phyloP scores from a whole-genome alignment of 2,888 invertebrate species.

The Drosophila leonis region DNA sequence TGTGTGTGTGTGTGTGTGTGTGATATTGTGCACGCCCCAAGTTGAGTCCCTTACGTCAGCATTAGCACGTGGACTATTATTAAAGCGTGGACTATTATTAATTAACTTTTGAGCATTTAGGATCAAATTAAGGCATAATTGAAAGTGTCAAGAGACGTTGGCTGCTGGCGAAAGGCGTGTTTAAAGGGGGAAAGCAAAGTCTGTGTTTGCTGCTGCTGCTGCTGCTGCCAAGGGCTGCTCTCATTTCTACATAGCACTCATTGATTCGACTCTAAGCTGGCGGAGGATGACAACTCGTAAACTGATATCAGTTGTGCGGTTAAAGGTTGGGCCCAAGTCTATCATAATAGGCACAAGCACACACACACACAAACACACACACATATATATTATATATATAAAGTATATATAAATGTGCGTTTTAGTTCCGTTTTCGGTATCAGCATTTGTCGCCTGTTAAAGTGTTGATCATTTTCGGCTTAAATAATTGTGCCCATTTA shows the following conservation, averaged over 20 bases:
- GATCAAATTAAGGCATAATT: slow-evolving; percentile 70
- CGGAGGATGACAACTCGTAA: slow-evolving; percentile 56
- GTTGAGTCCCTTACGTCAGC: slow-evolving; percentile 80
- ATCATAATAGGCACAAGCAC: slow-evolving; percentile 31
- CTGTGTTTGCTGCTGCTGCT: background rate
- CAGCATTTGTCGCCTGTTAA: slow-evolving; percentile 14
- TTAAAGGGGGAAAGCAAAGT: background rate
- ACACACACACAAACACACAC: background rate
- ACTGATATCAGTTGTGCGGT: slow-evolving; percentile 60
- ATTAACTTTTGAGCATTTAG: slow-evolving; percentile 73
- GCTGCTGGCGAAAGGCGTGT: slow-evolving; percentile 1
- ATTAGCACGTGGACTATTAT: slow-evolving; percentile 83
- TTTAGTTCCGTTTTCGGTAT: slow-evolving; percentile 49
- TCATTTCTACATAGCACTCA: no score
- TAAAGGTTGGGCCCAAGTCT: slow-evolving; percentile 56
- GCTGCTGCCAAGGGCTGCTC: slow-evolving; percentile 3
- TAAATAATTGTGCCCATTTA: slow-evolving; percentile 44
- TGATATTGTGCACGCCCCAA: slow-evolving; percentile 82
- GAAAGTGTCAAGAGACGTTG: slow-evolving; percentile 10
- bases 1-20: slow-evolving; percentile 8
- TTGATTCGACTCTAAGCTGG: slow-evolving; percentile 19
- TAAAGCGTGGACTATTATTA: slow-evolving; percentile 62
- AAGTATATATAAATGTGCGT: slow-evolving; percentile 3
- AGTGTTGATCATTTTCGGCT: slow-evolving; percentile 14
- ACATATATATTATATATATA: background rate